Percentiles rank a stretch among this genome's conserved stretches.
phyloP scores from a whole-genome alignment of 1,140 invertebrate genomes.

The Solenopsis fugax region DNA sequence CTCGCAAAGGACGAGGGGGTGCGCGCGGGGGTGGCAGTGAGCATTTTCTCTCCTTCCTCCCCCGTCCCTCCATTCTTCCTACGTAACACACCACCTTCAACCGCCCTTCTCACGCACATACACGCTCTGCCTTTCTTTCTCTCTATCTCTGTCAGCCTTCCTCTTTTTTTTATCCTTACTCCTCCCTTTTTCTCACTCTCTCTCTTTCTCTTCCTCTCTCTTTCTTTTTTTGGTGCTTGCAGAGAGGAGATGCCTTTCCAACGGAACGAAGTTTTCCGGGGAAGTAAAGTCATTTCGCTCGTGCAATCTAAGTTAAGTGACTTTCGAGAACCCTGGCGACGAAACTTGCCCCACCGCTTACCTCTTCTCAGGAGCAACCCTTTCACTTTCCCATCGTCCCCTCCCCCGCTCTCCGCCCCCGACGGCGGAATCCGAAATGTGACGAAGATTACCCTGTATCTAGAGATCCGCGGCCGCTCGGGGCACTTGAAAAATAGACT shows the following conservation, averaged over 20 bases:
- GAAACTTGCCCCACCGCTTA: conserved; percentile 80
- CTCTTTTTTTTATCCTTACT: conserved; percentile 13
- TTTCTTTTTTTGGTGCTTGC: conserved; percentile 71
- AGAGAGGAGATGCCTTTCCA: conserved; percentile 70
- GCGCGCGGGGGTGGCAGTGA: not conserved
- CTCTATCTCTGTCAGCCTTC: conserved; percentile 11
- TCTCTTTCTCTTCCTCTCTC: conserved; percentile 17
- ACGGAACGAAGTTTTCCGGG: conserved; percentile 82
- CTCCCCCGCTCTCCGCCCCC: not conserved
- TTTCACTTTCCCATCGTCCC: conserved; percentile 58
- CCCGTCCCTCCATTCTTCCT: not conserved
- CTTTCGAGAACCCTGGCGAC: conserved; percentile 84
- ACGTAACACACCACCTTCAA: conserved; percentile 37
- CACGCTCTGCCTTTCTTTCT: conserved; percentile 31
- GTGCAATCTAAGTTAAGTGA: conserved; percentile 87
- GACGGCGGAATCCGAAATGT: conserved; percentile 65
- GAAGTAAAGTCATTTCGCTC: conserved; percentile 86
- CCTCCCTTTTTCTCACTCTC: not conserved
- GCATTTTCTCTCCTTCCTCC: conserved; percentile 9
- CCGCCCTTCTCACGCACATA: conserved; percentile 18
- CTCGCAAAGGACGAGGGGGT: not conserved
- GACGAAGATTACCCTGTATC: conserved; percentile 72
- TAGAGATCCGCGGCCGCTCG: conserved; percentile 59
- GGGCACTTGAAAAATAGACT: conserved; percentile 67
- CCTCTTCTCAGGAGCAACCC: conserved; percentile 59